A percentile compares a stretch with the other conserved stretches of the same genome.
Conservation (phyloP, 2,113 vertebrate genomes). For the Oostethus manadensis region DNA sequence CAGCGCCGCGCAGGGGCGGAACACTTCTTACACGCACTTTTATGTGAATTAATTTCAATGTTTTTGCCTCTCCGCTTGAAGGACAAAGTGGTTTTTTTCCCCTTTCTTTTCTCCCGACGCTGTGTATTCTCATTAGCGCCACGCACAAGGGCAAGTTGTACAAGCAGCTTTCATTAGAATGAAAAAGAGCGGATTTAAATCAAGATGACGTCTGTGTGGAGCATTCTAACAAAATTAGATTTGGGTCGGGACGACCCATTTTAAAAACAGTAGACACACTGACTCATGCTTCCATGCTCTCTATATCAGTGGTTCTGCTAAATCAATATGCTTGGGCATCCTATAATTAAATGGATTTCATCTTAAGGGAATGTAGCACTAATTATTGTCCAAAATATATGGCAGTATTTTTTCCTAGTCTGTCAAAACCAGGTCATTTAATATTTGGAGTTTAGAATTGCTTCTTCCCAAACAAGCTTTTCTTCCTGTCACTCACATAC, state of each 20-base stretch:
- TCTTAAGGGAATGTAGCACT: constrained; percentile 5
- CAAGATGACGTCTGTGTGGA: constrained; percentile 20
- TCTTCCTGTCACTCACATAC: too few relatives aligned
- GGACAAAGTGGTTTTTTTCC: constrained; percentile 20
- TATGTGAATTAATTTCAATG: constrained; percentile 34
- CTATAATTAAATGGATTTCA: constrained; percentile 41
- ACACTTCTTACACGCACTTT: constrained; percentile 36
- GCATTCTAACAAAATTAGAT: constrained; percentile 7
- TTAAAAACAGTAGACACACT: constrained; percentile 23
- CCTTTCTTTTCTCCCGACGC: not conserved
- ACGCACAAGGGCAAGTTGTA: constrained; percentile 8
- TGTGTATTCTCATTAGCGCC: constrained; percentile 33
- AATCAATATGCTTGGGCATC: constrained; percentile 47
- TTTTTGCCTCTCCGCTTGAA: constrained; percentile 26
- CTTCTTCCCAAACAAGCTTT: too few relatives aligned
- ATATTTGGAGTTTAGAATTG: too few relatives aligned
- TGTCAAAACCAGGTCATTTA: too few relatives aligned
- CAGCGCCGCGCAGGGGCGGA: constrained; percentile 21
- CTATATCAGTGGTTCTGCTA: constrained; percentile 40
- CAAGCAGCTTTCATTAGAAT: constrained; percentile 16
- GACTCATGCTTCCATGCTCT: constrained; percentile 21
- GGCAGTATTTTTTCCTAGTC: too few relatives aligned
- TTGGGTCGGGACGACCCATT: constrained; percentile 10
- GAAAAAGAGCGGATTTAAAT: constrained; percentile 30
- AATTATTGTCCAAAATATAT: constrained; percentile 22